These are phyloP conservation scores for Colostygia pectinataria DNA, from an alignment of 2,888 invertebrate species.

Conservation along the genomic window DNA sequence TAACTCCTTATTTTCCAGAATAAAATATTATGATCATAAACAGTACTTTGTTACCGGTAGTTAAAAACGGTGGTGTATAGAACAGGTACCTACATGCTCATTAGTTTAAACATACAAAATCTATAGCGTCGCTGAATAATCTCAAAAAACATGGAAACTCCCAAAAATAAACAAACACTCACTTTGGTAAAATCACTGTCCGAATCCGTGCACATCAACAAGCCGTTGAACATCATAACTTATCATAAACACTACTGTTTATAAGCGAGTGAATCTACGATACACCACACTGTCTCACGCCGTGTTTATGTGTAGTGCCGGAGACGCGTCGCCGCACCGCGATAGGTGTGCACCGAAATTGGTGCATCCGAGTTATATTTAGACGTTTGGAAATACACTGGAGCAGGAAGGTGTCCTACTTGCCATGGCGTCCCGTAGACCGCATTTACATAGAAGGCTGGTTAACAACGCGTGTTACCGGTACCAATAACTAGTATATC, in stretches of 20 bases:
- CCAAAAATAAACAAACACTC: slow-evolving; percentile 35
- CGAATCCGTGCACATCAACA: slow-evolving; percentile 67
- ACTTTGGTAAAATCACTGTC: slow-evolving; percentile 74
- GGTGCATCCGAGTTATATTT: slow-evolving; percentile 32
- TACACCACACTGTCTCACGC: slow-evolving; percentile 13
- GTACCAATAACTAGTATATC: no score
- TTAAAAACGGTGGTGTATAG: no score
- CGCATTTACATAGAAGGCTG: background rate
- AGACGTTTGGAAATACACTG: slow-evolving; percentile 26
- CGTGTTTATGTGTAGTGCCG: slow-evolving; percentile 10
- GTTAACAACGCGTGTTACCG: background rate
- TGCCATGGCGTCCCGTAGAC: slow-evolving; percentile 12
- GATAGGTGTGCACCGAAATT: slow-evolving; percentile 34
- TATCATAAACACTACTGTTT: slow-evolving; percentile 27
- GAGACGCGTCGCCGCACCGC: slow-evolving; percentile 17
- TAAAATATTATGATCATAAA: no score
- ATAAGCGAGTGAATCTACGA: slow-evolving; percentile 19
- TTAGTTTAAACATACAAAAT: background rate
- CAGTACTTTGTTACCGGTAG: no score
- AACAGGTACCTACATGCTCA: no score
- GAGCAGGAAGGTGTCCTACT: slow-evolving; percentile 27
- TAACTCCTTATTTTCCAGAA: no score
- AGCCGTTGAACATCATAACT: slow-evolving; percentile 75
- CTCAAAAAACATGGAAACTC: background rate
- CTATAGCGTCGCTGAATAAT: background rate